Base-by-base conservation (phyloP, 2,113 vertebrate genomes). In the Myrmophylax atrothorax region DNA sequence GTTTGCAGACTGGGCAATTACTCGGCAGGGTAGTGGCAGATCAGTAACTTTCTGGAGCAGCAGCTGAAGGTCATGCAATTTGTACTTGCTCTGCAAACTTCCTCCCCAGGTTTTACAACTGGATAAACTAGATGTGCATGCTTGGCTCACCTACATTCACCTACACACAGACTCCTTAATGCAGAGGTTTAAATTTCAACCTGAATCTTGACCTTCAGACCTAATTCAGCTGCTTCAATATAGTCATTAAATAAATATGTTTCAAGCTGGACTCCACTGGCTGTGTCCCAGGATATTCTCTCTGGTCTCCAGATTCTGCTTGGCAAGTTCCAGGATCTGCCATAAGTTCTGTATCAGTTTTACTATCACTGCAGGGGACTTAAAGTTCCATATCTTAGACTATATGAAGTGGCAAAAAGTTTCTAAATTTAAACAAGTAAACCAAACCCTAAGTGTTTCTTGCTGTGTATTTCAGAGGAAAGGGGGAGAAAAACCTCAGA, bases 401-500 rank as follows among this genome's bases (percentile, higher is more conserved):
- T 68, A 7, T 40, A 8, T 64, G n/a, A 72, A 83, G 9, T 24
- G 25, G 33, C 35, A 66, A 62, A 16, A 75, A 14, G 14, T 82
- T 37, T 40, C 38, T 33, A 10, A 49, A 40, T 35, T 74, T 42
- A 66, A 37, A 53, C 10, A 83, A 49, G 24, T 58, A 52, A 86
- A 60, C 31, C 6, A 90, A 77, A 5, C 0, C 31, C 11, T n/a
- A 44, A 49, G 19, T 14, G 11, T 33, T 91, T 70, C 18, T 82
- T 49, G 5, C 4, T 62, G 15, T 17, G 5, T 35, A 47, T 56
- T 80, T 72, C 22, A 52, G 35, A 60, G 17, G 26, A 80, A 92
- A 33, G 9, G 7, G 8, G 1, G 3, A 14, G 6, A 20, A 89
- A 35, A 55, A 25, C 0, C 25, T 59, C 11, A 12, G 29, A 68